Percentiles rank a stretch among this genome's conserved stretches.
Conservation (phyloP, 2,797 vertebrate genomes). For the Sebastes hubbsi region DNA sequence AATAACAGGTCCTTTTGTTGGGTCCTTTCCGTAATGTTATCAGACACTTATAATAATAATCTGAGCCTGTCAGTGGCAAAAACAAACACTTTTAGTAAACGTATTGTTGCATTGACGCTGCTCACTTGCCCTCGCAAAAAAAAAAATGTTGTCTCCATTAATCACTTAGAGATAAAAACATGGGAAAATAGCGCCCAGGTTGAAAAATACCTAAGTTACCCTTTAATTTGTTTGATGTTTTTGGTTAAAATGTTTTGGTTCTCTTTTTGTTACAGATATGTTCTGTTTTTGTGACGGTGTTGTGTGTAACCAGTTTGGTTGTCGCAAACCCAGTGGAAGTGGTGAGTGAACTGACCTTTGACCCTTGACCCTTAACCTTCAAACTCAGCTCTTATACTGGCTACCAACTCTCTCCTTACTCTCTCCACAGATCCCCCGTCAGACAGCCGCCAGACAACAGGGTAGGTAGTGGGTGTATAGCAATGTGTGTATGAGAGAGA, state of each 20-base stretch:
- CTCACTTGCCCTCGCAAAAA: too few species aligned
- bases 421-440: not conserved
- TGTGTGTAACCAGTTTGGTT: not conserved
- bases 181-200: too few species aligned
- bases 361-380: not conserved
- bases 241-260: not conserved
- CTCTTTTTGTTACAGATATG: not conserved
- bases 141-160: too few species aligned
- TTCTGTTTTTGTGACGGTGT: not conserved
- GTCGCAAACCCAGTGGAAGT: not conserved
- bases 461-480: constrained; percentile 2
- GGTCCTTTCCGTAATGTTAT: too few species aligned
- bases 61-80: too few species aligned
- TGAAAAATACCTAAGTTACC: too few species aligned
- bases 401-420: not conserved
- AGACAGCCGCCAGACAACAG: not conserved
- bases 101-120: too few species aligned
- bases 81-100: too few species aligned
- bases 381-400: not conserved
- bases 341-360: constrained; percentile 18
- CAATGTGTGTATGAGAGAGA: not conserved
- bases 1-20: too few species aligned
- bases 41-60: too few species aligned
- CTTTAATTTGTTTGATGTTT: not conserved
- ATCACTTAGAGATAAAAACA: too few species aligned